These are phyloP conservation scores for Synanthedon formicaeformis DNA, from an alignment of 2,888 invertebrate genomes.

Conservation along the genomic window DNA sequence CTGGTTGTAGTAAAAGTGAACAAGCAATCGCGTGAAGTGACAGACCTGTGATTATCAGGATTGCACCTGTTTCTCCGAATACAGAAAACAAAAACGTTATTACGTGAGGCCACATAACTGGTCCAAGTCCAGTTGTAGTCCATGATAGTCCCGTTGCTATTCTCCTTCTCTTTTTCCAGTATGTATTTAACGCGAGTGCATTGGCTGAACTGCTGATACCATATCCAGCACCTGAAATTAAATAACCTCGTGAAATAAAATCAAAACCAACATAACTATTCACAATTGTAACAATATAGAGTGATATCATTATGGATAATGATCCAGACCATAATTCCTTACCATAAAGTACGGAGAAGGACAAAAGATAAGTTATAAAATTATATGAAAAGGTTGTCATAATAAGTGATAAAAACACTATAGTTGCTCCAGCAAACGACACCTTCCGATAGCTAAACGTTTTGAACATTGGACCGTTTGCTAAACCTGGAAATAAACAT, in stretches of 20 bases:
- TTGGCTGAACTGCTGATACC: slow-evolving; percentile 78
- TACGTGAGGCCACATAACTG: slow-evolving; percentile 78
- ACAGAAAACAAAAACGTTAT: slow-evolving; percentile 73
- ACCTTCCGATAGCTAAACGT: slow-evolving; percentile 77
- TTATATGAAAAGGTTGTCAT: slow-evolving; percentile 73
- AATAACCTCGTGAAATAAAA: background rate
- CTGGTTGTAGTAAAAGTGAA: slow-evolving; percentile 78
- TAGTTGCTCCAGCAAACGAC: slow-evolving; percentile 71
- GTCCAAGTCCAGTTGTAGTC: slow-evolving; percentile 79
- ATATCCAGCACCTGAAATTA: slow-evolving; percentile 70
- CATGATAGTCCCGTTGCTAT: slow-evolving; percentile 79
- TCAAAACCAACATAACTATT: background rate
- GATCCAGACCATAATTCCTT: slow-evolving; percentile 19
- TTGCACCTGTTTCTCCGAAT: slow-evolving; percentile 76
- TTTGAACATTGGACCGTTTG: slow-evolving; percentile 79
- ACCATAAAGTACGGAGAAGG: slow-evolving; percentile 78
- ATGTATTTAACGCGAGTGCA: slow-evolving; percentile 79
- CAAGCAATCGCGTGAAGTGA: slow-evolving; percentile 77
- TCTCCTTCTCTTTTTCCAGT: slow-evolving; percentile 77
- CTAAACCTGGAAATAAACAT: slow-evolving; percentile 64
- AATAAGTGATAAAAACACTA: slow-evolving; percentile 72
- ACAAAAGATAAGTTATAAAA: slow-evolving; percentile 73
- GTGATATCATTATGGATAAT: background rate
- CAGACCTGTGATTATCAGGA: slow-evolving; percentile 75
- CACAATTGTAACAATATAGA: slow-evolving; percentile 1